Conservation (phyloP, 2,113 vertebrate species). For the Aix galericulata region DNA sequence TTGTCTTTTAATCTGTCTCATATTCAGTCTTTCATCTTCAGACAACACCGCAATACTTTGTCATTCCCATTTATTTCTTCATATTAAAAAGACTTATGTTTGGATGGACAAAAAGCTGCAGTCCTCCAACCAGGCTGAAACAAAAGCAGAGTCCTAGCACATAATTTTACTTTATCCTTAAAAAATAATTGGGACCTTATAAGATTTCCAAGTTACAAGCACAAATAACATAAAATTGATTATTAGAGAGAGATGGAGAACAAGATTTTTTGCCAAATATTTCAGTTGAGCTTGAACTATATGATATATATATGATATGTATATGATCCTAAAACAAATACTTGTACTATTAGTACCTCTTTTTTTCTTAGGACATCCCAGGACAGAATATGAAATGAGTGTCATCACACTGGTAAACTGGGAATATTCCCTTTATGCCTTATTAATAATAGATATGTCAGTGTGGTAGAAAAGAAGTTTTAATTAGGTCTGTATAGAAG, state of each 20-base stretch:
- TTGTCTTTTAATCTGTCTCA: not conserved
- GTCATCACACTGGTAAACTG: not conserved
- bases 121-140: not conserved
- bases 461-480: not conserved
- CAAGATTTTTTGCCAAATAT: not conserved
- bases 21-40: not conserved
- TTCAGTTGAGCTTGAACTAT: not conserved
- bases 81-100: not conserved
- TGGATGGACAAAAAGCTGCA: not conserved
- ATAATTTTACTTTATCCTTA: not conserved
- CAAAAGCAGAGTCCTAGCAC: not conserved
- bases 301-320: too few relatives aligned
- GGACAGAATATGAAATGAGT: not conserved
- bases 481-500: not conserved
- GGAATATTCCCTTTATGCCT: not conserved
- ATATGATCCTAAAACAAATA: not conserved
- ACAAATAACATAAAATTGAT: not conserved
- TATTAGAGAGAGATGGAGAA: not conserved
- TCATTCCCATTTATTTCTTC: not conserved
- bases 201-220: not conserved
- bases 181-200: not conserved
- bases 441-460: not conserved
- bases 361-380: not conserved
- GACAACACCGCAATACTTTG: not conserved
- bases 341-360: not conserved